Base-by-base conservation (phyloP, 2,888 invertebrate species). In the Eristalis tenax region DNA sequence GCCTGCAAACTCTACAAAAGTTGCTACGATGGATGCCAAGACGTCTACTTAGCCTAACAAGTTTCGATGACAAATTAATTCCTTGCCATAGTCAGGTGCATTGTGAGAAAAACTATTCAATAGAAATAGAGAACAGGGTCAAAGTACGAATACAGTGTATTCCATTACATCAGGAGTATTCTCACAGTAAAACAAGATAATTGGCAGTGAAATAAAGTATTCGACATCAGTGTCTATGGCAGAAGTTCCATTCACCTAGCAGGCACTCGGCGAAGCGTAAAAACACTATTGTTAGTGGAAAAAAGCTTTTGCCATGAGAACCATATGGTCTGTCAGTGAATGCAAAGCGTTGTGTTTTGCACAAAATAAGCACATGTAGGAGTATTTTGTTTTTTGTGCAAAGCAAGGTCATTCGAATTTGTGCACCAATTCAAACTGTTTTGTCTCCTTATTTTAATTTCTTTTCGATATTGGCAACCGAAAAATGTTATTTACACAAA, bases 251-350 rank as follows among this genome's bases (percentile, higher is more conserved):
- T 35, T 57, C 4, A 57, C 2, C 35, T 8, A 13, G 3, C 5
- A 43, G 56, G 23, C n/a, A 70, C 3, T 40, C 71, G 61, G 40
- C 71, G 40, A 61, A 61, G 71, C 59, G 71, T 69, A 26, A 71
- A 71, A 40, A 13, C n/a, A 18, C 32, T 56, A 32, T 56, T 71
- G 71, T 38, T 22, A 23, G 13, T 23, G 32, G 32, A 10, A 32
- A 26, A 59, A 26, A 59, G 26, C 11, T 38, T 15, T 57, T 4
- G 11, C 32, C 23, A 23, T 23, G 18, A 35, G 22, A 35, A 35
- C 38, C 38, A 38, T 40, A 40, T 15, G 40, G 11, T 61, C 40
- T 26, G 26, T 26, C 23, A 61, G 26, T 26, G 40, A 18, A 13
- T 18, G 50, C 59, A 61, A 40, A 6, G 50, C 18, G n/a, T 18